phyloP scores from a whole-genome alignment of 1,140 invertebrate species.

The Drosophila saltans region DNA sequence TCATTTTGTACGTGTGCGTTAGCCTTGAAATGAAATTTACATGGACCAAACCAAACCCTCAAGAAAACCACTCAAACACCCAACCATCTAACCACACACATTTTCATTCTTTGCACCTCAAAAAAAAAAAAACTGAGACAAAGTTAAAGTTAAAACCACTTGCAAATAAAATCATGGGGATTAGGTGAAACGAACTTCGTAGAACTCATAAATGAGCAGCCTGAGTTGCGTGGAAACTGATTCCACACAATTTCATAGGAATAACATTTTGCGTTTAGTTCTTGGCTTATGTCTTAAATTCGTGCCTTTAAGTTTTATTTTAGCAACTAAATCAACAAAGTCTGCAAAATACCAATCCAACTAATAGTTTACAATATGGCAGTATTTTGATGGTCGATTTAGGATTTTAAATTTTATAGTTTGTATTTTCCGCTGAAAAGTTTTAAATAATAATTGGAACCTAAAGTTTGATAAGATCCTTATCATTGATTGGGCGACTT shows the following conservation, averaged over 20 bases:
- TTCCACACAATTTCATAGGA: neutral
- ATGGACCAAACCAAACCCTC: conserved; percentile 18
- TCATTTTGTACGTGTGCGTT: conserved; percentile 46
- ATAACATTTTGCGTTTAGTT: neutral
- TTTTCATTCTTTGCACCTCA: conserved; percentile 5
- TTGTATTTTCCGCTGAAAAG: no score
- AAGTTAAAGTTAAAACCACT: conserved; percentile 46
- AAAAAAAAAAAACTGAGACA: conserved; percentile 12
- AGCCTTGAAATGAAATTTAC: conserved; percentile 70
- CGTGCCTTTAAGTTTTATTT: neutral
- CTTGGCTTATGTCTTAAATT: neutral
- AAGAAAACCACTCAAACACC: neutral
- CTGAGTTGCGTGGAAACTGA: neutral
- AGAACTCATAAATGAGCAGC: conserved; percentile 12
- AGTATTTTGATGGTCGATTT: no score
- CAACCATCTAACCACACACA: conserved; percentile 12
- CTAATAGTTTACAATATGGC: no score
- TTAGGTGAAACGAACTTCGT: conserved; percentile 29
- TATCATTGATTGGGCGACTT: no score
- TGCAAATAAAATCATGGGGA: conserved; percentile 36
- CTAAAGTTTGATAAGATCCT: no score
- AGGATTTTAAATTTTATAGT: no score
- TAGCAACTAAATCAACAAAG: neutral
- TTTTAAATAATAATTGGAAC: no score
- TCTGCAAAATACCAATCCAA: no score